A percentile compares a stretch with the other conserved stretches of the same genome.
These are phyloP conservation scores for Sogatella furcifera DNA, from an alignment of 1,140 invertebrate genomes.

Conservation along the genomic window DNA sequence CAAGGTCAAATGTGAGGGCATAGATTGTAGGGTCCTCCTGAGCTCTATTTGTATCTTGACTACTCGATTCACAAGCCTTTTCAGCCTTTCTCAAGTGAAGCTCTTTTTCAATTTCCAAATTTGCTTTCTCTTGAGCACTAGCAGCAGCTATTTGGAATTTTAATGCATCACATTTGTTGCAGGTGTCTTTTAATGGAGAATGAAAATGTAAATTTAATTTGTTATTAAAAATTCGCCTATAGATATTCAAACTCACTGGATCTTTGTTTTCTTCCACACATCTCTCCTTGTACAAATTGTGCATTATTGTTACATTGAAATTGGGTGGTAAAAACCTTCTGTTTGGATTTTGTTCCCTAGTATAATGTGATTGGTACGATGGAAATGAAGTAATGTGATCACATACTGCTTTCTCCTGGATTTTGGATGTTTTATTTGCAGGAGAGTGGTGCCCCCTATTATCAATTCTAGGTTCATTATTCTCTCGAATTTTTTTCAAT, in stretches of 20 bases:
- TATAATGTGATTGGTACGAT: conserved; percentile 19
- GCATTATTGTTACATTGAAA: conserved; percentile 38
- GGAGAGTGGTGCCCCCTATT: no score
- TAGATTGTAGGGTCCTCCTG: conserved; percentile 12
- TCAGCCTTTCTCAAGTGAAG: conserved; percentile 19
- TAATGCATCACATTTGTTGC: conserved; percentile 21
- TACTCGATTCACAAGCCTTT: conserved; percentile 13
- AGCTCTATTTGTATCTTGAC: conserved; percentile 15
- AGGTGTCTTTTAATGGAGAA: conserved; percentile 30
- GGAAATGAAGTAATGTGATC: conserved; percentile 9
- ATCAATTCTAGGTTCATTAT: no score
- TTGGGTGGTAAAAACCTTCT: conserved; percentile 35
- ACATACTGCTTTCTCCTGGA: not conserved
- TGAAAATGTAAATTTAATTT: conserved; percentile 39
- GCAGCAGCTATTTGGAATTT: conserved; percentile 9
- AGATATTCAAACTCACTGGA: conserved; percentile 37
- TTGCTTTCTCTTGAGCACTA: conserved; percentile 10
- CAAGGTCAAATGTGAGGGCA: conserved; percentile 23
- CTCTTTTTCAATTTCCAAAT: conserved; percentile 18
- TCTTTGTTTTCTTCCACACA: conserved; percentile 30
- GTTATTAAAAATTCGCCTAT: conserved; percentile 32
- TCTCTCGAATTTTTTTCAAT: no score
- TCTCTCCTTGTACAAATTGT: conserved; percentile 33
- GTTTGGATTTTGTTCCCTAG: conserved; percentile 33
- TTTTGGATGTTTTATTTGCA: no score